These are phyloP conservation scores for Alcedo quadribrachys DNA, from an alignment of 2,797 vertebrate species.

Conservation along the genomic window DNA sequence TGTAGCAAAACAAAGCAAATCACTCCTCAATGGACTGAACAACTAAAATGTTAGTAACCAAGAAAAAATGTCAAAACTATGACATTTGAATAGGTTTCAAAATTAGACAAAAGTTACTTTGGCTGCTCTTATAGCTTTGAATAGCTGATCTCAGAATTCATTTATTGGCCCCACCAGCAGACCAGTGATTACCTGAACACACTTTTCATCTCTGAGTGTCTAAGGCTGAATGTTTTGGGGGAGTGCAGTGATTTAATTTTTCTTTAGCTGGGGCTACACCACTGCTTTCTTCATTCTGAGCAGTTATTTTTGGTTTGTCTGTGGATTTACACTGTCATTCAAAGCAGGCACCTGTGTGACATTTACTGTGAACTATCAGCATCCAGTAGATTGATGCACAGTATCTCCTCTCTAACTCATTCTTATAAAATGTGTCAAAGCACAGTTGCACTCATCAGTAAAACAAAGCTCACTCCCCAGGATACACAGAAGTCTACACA, in stretches of 20 bases:
- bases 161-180: neutral
- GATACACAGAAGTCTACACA: neutral
- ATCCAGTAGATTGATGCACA: neutral
- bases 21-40: neutral
- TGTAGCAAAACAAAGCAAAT: neutral
- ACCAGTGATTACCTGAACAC: accelerated
- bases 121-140: neutral
- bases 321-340: neutral
- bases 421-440: conserved; percentile 5
- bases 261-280: neutral
- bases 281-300: neutral
- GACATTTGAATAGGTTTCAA: neutral
- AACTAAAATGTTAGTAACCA: neutral
- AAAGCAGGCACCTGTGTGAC: neutral
- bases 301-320: neutral
- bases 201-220: neutral
- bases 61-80: neutral
- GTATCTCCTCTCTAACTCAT: conserved; percentile 7
- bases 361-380: neutral
- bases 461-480: conserved; percentile 19
- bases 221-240: neutral
- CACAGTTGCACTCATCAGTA: neutral
- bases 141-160: neutral
- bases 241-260: neutral
- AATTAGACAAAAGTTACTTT: neutral